Conservation (phyloP, 2,113 vertebrate genomes). For the Falco punctatus region DNA sequence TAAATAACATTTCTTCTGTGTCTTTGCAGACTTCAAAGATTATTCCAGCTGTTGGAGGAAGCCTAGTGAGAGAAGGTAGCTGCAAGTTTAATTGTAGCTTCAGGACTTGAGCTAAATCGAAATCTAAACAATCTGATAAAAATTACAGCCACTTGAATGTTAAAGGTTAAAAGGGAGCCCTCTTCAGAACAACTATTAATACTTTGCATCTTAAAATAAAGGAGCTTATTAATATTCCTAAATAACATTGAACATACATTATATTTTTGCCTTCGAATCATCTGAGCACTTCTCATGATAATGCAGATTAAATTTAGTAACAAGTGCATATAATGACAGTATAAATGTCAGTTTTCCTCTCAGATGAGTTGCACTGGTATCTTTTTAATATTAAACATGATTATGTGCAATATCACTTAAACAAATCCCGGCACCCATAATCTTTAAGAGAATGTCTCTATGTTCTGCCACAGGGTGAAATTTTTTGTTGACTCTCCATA, state of each 20-base stretch:
- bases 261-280: constrained; percentile 20
- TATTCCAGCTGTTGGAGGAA: constrained; percentile 46
- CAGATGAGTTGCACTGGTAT: background rate
- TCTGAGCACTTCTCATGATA: constrained; percentile 9
- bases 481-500: background rate
- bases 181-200: constrained; percentile 10
- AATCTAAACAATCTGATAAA: constrained; percentile 53
- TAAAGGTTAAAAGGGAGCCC: constrained; percentile 60
- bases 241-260: constrained; percentile 41
- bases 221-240: constrained; percentile 51
- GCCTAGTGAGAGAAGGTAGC: constrained; percentile 35
- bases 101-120: constrained; percentile 56
- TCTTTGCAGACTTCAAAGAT: constrained; percentile 47
- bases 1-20: constrained; percentile 29
- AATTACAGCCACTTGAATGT: constrained; percentile 10
- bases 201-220: constrained; percentile 58
- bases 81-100: constrained; percentile 64
- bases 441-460: constrained; percentile 11
- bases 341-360: constrained; percentile 53
- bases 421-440: background rate
- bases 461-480: background rate
- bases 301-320: constrained; percentile 43
- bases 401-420: background rate
- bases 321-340: constrained; percentile 27
- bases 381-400: background rate